Percentiles rank a stretch among this genome's conserved stretches.
phyloP scores from a whole-genome alignment of 1,140 invertebrate genomes.

The Heliconius eleuchia region DNA sequence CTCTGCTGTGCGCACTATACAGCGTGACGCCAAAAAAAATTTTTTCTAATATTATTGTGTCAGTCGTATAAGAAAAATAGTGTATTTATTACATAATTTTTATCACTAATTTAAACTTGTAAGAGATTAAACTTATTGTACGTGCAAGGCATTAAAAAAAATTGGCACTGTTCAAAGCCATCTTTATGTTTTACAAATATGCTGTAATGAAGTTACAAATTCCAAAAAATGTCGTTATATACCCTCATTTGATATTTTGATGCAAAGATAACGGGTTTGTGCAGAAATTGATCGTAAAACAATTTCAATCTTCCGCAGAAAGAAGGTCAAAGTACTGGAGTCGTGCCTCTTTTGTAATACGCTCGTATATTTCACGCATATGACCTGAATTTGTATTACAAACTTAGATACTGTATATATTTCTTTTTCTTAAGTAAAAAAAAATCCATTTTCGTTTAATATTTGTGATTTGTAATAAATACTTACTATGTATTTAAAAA shows the following conservation, averaged over 20 bases:
- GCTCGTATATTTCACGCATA: constrained; percentile 14
- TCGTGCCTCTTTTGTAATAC: constrained; percentile 14
- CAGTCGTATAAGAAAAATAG: no score
- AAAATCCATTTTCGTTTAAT: no score
- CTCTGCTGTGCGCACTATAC: no score
- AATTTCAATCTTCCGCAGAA: constrained; percentile 32
- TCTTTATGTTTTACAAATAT: background rate
- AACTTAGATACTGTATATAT: background rate
- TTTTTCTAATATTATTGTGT: no score
- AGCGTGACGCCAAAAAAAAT: no score
- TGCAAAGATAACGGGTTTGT: constrained; percentile 22
- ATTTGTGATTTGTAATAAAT: no score
- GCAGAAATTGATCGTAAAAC: constrained; percentile 32
- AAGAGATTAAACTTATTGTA: background rate
- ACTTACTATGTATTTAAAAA: no score
- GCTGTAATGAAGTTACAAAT: constrained; percentile 22
- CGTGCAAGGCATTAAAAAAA: background rate
- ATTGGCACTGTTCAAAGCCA: background rate
- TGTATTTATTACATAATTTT: no score
- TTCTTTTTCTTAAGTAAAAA: background rate
- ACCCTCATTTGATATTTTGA: constrained; percentile 28
- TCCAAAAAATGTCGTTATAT: constrained; percentile 15
- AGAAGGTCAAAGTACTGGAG: constrained; percentile 24
- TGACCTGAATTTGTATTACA: constrained; percentile 12
- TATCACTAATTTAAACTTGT: no score